Base-by-base conservation (phyloP, 2,888 invertebrate species). In the Palloptera scutellata region DNA sequence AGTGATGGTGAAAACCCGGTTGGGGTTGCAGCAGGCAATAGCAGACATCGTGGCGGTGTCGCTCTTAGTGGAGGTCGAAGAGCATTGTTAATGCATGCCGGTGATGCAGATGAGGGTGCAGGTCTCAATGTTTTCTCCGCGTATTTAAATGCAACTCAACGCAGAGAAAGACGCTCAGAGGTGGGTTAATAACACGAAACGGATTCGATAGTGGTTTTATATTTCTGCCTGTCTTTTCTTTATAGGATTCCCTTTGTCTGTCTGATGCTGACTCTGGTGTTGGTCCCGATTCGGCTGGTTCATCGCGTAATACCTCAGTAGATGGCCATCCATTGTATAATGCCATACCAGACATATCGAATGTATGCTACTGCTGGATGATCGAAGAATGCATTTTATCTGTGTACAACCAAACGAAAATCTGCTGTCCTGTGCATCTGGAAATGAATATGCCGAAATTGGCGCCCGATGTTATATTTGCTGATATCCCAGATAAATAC, bases 361-460 rank as follows among this genome's bases (percentile, higher is more conserved):
- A 82, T 73, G 85, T 86, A 65, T 88, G 87, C 69, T 93, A 92
- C 78, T 89, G 91, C 11, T 97, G 97, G 94, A 93, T 95, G 86
- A 93, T 98, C 30, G 98, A 99, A 86, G 95, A 97, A 83, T 98
- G 98, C 85, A 96, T 98, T 80, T 87, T 97, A 64, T 91, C 92
- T 0, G 94, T 95, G 0, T 93, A 95, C 85, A 90, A 91, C 76
- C 89, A 88, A 65, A 89, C 89, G 74, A 86, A 88, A 6, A 79
- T 96, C 52, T 87, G 88, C 61, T 98, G 98, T 79, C 93, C 94
- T 0, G 86, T 87, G 2, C 98, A 98, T 84, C 91, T 91, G 1
- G 91, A 90, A 73, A 90, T 91, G 76, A 87, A 90, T 20, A 87
- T 96, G 71, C 86, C 91, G 0, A 90, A 92, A 77, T 88, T 97